phyloP scores from a whole-genome alignment of 2,888 invertebrate genomes.

The Dioctria linearis region DNA sequence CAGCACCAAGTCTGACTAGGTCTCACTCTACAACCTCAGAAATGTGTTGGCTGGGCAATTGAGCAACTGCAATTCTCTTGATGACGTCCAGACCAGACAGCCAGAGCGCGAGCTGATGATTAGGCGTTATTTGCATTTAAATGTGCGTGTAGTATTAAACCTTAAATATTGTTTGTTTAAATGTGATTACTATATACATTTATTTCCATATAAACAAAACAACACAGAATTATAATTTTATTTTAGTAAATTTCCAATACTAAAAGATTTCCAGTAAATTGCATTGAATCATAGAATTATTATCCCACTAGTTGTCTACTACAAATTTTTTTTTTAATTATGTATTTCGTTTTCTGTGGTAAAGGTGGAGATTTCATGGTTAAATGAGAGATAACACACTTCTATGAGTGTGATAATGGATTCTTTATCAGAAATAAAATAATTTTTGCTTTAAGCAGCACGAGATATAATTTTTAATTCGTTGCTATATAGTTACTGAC shows the following conservation, averaged over 20 bases:
- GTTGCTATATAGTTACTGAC: conserved; percentile 27
- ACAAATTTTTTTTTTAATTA: neutral
- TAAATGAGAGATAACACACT: neutral
- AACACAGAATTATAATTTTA: neutral
- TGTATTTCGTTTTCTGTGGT: neutral
- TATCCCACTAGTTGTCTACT: neutral
- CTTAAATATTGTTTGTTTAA: neutral
- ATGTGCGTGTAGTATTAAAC: neutral
- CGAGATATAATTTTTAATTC: conserved; percentile 16
- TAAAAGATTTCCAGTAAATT: neutral
- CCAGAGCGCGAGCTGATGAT: neutral
- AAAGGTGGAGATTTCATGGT: neutral
- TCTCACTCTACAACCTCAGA: neutral
- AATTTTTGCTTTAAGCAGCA: conserved; percentile 9
- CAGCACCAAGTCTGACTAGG: no score
- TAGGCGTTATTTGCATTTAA: neutral
- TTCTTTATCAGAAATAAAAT: conserved; percentile 2
- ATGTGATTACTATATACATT: neutral
- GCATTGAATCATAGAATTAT: neutral
- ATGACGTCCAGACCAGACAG: neutral
- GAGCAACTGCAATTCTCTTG: neutral
- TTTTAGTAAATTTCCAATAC: neutral
- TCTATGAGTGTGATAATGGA: conserved; percentile 10
- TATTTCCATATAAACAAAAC: conserved; percentile 28
- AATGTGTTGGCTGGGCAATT: neutral